phyloP scores from a whole-genome alignment of 2,888 invertebrate genomes.

The Archips xylosteana region DNA sequence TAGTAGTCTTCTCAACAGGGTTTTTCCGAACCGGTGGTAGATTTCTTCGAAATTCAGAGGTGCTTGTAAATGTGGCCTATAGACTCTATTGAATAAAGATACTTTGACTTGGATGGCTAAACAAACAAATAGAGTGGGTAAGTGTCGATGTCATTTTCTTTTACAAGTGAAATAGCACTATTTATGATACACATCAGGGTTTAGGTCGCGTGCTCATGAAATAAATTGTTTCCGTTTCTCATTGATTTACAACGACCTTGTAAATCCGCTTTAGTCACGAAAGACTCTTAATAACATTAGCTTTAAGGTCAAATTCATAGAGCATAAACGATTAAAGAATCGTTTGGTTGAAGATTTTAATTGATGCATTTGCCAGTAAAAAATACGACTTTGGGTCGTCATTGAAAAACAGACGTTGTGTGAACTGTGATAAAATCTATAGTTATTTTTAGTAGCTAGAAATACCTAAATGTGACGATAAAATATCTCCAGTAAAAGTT shows the following conservation, averaged over 20 bases:
- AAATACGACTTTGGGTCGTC: slow-evolving; percentile 10
- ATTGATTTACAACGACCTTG: slow-evolving; percentile 36
- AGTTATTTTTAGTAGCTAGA: neutral
- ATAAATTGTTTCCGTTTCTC: slow-evolving; percentile 24
- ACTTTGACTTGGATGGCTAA: too few species aligned
- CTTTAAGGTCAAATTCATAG: slow-evolving; percentile 32
- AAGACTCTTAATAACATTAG: slow-evolving; percentile 4
- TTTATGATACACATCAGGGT: slow-evolving; percentile 7
- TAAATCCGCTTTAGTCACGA: slow-evolving; percentile 4
- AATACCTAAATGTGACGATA: neutral
- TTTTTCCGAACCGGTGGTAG: too few species aligned
- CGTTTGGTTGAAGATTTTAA: slow-evolving; percentile 18
- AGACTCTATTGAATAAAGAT: too few species aligned
- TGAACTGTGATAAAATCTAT: slow-evolving; percentile 10
- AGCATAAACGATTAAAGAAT: slow-evolving; percentile 21
- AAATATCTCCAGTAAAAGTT: neutral
- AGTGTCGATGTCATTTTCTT: too few species aligned
- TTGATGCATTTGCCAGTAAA: slow-evolving; percentile 23
- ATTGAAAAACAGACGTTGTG: slow-evolving; percentile 32
- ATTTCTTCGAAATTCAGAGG: too few species aligned
- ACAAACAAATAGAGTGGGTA: too few species aligned
- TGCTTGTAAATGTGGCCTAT: too few species aligned
- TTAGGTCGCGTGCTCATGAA: slow-evolving; percentile 25
- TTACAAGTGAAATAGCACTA: neutral
- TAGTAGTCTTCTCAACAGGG: too few species aligned